phyloP scores from a whole-genome alignment of 2,113 vertebrate species.

The Pelmatolapia mariae region DNA sequence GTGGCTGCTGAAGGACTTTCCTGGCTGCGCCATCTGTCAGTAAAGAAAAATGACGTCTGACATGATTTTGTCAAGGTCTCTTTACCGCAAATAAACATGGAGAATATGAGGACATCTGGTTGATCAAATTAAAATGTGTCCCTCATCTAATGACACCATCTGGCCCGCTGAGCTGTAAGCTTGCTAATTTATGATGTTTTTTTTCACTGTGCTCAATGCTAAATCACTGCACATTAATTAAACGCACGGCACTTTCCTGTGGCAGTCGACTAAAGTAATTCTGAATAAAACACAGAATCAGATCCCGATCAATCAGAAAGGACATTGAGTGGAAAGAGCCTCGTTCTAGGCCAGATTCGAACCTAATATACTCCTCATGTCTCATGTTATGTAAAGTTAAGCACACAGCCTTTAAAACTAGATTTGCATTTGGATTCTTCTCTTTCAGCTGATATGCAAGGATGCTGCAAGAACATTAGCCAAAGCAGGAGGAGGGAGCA shows the following conservation, averaged over 20 bases:
- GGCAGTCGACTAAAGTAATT: background rate
- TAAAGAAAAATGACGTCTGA: background rate
- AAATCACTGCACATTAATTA: constrained; percentile 20
- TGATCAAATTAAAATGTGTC: constrained; percentile 49
- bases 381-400: background rate
- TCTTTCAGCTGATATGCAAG: background rate
- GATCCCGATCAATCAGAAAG: background rate
- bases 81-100: constrained; percentile 12
- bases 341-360: background rate
- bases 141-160: constrained; percentile 33
- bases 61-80: constrained; percentile 15
- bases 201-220: background rate
- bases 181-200: constrained; percentile 8
- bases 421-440: accelerated
- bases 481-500: background rate
- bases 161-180: constrained; percentile 29
- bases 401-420: background rate
- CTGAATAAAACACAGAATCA: background rate
- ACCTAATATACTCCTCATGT: background rate
- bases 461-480: background rate
- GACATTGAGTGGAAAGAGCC: background rate
- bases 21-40: background rate
- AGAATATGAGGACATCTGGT: constrained; percentile 37
- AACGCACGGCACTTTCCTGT: background rate
- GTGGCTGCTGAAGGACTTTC: background rate